phyloP scores from a whole-genome alignment of 92 coral and sea anemone species.

The Pocillopora grandis region DNA sequence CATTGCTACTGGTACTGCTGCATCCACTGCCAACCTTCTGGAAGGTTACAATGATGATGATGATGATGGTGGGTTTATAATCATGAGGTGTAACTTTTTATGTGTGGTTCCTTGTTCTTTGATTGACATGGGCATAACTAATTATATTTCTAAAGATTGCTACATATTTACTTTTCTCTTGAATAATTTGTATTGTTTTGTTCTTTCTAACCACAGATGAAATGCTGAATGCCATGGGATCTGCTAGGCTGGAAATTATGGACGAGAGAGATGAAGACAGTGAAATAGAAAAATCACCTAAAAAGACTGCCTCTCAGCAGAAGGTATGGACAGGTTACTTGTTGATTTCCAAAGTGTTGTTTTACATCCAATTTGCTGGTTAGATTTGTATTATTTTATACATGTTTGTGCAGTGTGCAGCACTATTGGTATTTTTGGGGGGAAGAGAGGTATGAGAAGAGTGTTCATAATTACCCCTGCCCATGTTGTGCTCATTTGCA shows the following conservation, averaged over 20 bases:
- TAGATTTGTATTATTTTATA: too few species aligned
- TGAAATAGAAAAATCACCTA: constrained; percentile 12
- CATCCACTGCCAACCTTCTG: constrained; percentile 78
- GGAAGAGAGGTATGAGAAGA: too few species aligned
- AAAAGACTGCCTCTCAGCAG: constrained; percentile 2
- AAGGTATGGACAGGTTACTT: background rate
- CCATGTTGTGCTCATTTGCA: too few species aligned
- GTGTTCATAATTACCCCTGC: too few species aligned
- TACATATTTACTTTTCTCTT: too few species aligned
- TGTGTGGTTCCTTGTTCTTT: background rate
- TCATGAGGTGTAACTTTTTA: background rate
- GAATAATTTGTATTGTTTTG: background rate
- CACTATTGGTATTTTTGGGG: too few species aligned
- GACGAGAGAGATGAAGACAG: constrained; percentile 73
- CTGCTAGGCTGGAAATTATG: constrained; percentile 81
- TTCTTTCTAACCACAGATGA: constrained; percentile 46
- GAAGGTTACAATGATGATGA: constrained; percentile 75
- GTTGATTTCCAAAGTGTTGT: background rate
- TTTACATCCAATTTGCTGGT: too few species aligned
- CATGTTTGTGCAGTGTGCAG: too few species aligned
- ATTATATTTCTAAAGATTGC: too few species aligned
- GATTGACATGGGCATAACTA: background rate
- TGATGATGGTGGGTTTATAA: constrained; percentile 51
- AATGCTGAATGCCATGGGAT: constrained; percentile 67
- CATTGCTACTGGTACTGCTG: constrained; percentile 64